Percentiles rank a stretch among this genome's conserved stretches.
Evolutionary conservation across 2,113 vertebrate genomes (phyloP).

Genomic region (Anolis sagrei): DNA sequence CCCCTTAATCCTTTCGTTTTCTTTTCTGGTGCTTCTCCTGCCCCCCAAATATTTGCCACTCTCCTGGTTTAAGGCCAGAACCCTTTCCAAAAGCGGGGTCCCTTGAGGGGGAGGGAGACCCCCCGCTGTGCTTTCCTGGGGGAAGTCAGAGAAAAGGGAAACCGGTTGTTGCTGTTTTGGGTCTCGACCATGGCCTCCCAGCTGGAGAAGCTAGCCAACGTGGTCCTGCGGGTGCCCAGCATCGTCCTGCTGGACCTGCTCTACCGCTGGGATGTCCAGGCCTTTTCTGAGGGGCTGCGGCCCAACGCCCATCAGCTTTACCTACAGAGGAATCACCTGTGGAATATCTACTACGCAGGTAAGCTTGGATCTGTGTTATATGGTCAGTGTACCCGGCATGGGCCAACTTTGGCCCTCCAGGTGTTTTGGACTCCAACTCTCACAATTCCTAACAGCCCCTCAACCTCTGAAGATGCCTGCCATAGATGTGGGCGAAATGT

Average conservation of each 20-base stretch:
- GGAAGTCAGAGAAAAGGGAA: background rate
- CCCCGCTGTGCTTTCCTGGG: background rate
- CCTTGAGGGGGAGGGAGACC: constrained; percentile 8
- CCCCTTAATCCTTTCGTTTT: too few species aligned
- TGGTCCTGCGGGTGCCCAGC: constrained; percentile 83
- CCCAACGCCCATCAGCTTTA: constrained; percentile 79
- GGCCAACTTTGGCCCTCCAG: too few species aligned
- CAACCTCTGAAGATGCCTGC: too few species aligned
- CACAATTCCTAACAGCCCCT: too few species aligned
- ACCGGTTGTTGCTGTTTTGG: background rate
- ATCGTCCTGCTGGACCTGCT: constrained; percentile 83
- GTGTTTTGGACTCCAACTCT: too few species aligned
- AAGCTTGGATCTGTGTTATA: constrained; percentile 12
- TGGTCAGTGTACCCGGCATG: background rate
- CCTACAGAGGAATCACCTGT: constrained; percentile 82
- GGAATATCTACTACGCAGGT: constrained; percentile 84
- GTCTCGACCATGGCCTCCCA: constrained; percentile 74
- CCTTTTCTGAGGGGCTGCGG: constrained; percentile 77
- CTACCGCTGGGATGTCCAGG: constrained; percentile 84
- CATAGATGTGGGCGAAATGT: too few species aligned
- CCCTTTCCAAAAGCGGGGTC: too few species aligned
- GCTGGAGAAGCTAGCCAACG: constrained; percentile 82
- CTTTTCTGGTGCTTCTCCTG: too few species aligned
- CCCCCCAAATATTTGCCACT: background rate
- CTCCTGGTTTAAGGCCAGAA: too few species aligned